phyloP scores from a whole-genome alignment of 2,888 invertebrate species.

The Saturnia japonica region DNA sequence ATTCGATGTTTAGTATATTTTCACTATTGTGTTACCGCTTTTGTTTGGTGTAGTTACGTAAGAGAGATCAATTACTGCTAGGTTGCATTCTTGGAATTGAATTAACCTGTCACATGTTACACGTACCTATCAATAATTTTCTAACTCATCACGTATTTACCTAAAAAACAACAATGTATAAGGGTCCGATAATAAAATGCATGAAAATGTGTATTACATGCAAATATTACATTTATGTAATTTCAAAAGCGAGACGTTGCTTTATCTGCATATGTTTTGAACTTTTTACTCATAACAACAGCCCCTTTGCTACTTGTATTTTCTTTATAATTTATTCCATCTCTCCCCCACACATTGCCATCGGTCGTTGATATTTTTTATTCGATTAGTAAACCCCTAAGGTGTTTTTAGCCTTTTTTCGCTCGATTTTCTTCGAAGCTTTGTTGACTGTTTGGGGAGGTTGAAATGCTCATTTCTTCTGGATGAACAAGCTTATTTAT shows the following conservation, averaged over 20 bases:
- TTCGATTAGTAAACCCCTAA: slow-evolving; percentile 84
- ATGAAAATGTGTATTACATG: slow-evolving; percentile 18
- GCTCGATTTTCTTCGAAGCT: slow-evolving; percentile 82
- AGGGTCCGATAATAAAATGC: background rate
- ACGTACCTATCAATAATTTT: background rate
- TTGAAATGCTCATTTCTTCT: slow-evolving; percentile 79
- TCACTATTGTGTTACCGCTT: background rate
- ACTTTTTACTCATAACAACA: slow-evolving; percentile 73
- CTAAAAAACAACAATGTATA: background rate
- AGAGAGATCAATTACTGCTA: background rate
- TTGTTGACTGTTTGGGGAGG: slow-evolving; percentile 80
- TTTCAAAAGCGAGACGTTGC: slow-evolving; percentile 59
- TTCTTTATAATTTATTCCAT: slow-evolving; percentile 82
- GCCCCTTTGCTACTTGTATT: slow-evolving; percentile 78
- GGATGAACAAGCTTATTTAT: slow-evolving; percentile 78
- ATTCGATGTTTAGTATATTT: background rate
- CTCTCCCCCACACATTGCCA: slow-evolving; percentile 80
- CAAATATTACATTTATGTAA: slow-evolving; percentile 55
- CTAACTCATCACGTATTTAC: background rate
- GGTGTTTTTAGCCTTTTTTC: slow-evolving; percentile 84
- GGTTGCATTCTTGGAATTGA: background rate
- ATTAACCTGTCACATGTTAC: background rate
- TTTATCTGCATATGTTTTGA: slow-evolving; percentile 72
- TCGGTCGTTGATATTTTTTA: slow-evolving; percentile 83
- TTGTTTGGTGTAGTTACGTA: background rate